A percentile compares a stretch with the other conserved stretches of the same genome.
Conservation (phyloP, 2,113 vertebrate genomes). For the Calonectris borealis region DNA sequence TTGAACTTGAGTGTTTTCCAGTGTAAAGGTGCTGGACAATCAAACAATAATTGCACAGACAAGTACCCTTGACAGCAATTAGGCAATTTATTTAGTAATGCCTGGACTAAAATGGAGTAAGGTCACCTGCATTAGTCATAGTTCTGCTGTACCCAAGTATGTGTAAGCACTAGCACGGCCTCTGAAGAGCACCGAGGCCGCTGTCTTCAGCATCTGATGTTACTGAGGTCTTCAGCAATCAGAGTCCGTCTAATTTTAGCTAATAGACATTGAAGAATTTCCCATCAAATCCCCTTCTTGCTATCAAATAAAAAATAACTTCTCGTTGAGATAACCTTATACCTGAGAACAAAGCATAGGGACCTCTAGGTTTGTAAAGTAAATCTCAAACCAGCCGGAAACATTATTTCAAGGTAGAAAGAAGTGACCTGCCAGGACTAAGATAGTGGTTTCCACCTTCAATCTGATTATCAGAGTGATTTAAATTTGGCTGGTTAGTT, state of each 20-base stretch:
- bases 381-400: background rate
- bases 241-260: background rate
- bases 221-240: background rate
- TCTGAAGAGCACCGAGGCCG: background rate
- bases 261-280: background rate
- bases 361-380: background rate
- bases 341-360: background rate
- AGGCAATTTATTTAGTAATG: slow-evolving; percentile 35
- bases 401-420: background rate
- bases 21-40: background rate
- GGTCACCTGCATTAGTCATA: background rate
- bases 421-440: background rate
- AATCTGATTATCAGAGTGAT: background rate
- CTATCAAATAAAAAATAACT: background rate
- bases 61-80: background rate
- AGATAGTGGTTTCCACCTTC: background rate
- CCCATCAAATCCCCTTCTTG: background rate
- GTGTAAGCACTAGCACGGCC: background rate
- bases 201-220: background rate
- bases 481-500: background rate
- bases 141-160: background rate
- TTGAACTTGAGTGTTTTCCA: background rate
- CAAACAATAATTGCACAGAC: background rate
- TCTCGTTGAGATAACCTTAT: background rate
- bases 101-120: background rate